Evolutionary conservation across 2,113 vertebrate genomes (phyloP).

Genomic region (Rhinogobius similis): DNA sequence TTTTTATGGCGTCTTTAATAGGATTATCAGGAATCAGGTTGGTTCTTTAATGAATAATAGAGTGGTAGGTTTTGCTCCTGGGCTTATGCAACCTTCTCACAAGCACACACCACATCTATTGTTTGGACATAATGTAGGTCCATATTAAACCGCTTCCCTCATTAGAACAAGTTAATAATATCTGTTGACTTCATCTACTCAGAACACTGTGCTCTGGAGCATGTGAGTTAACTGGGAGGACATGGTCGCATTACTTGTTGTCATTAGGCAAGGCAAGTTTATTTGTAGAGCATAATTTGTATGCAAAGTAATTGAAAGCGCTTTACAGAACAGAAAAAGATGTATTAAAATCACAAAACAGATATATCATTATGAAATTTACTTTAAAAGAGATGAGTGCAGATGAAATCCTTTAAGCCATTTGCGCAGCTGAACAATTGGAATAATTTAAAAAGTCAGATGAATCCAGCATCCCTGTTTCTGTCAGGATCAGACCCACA

Average conservation of each 20-base stretch:
- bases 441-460: neutral
- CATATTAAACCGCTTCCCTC: neutral
- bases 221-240: neutral
- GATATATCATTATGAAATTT: too few species aligned
- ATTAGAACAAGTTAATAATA: neutral
- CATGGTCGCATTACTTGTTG: neutral
- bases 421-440: too few species aligned
- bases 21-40: slow-evolving; percentile 56
- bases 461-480: neutral
- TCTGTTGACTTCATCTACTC: neutral
- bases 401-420: too few species aligned
- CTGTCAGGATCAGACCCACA: neutral
- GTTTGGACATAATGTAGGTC: neutral
- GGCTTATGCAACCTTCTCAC: slow-evolving; percentile 26
- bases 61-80: slow-evolving; percentile 16
- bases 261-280: too few species aligned
- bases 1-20: slow-evolving; percentile 44
- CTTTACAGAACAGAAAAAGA: too few species aligned
- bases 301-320: too few species aligned
- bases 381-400: too few species aligned
- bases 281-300: too few species aligned
- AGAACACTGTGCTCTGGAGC: neutral
- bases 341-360: too few species aligned
- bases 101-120: neutral
- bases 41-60: slow-evolving; percentile 24